Evolutionary conservation across 2,797 vertebrate genomes (phyloP), one percentile per base, ranked within the genome.

Genomic region (Pelochelys cantorii): DNA sequence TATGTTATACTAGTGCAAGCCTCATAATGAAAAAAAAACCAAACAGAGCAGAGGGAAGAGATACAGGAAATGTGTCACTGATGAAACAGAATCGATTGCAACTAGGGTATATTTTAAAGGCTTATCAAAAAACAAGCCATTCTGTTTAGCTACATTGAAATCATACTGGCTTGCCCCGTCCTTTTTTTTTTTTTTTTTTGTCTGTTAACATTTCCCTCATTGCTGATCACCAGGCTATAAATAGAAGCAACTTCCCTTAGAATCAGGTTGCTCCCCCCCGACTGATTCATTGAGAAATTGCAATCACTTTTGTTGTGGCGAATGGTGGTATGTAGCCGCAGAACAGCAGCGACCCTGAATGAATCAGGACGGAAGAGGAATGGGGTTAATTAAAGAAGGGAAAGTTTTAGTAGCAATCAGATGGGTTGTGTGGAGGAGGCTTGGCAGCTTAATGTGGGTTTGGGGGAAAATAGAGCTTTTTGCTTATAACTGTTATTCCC

Each of bases 161-260:
- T 91, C 89, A 59, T 59, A 68, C 37, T 68, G 71, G 53, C 68
- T 52, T 65, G 37, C 57, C 15, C 31, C 59, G 3, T 25, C 57
- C 57, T 6, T 48, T 74, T 54, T 29, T 78, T 34, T 74, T 27
- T 54, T 13, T 53, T 23, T 48, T 80, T 60, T n/a, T n/a, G 10
- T 54, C 22, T 13, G 15, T 71, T 29, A 29, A 22, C 29, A 62
- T 42, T 78, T 14, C 29, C 74, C 53, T 83, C 53, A 53, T 3
- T 12, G 60, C 53, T 91, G 89, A 91, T 91, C 83, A 54, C 54
- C 53, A 42, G 60, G 74, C 60, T 86, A 91, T 91, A 86, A 86
- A 86, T 83, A 87, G 84, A 86, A 71, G 56, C 68, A 37, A 54
- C 80, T 29, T 53, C 34, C n/a, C 62, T 86, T 42, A 48, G 53